phyloP scores from a whole-genome alignment of 2,888 invertebrate genomes.

The Lasioglossum morio region DNA sequence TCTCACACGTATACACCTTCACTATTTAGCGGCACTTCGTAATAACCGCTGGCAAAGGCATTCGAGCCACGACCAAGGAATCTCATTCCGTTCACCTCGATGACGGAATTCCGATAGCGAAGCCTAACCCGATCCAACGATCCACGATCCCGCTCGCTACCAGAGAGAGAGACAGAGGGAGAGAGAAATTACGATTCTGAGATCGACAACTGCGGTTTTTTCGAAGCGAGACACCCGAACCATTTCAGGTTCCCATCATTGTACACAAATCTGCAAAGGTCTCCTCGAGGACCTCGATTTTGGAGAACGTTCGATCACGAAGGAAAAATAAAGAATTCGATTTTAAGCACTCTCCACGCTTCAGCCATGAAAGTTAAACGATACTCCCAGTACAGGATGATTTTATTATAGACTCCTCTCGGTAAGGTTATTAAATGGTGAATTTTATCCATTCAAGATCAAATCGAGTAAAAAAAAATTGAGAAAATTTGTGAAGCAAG shows the following conservation, averaged over 20 bases:
- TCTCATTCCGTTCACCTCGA: slow-evolving; percentile 71
- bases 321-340: background rate
- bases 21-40: slow-evolving; percentile 70
- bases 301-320: no score
- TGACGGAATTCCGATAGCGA: slow-evolving; percentile 67
- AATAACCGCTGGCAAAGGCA: slow-evolving; percentile 68
- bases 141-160: background rate
- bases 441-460: no score
- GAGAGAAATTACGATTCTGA: background rate
- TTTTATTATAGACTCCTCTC: background rate
- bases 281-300: no score
- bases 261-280: no score
- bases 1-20: slow-evolving; percentile 51
- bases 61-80: slow-evolving; percentile 65
- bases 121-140: slow-evolving; percentile 23
- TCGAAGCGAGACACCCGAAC: background rate
- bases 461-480: no score
- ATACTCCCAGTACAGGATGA: background rate
- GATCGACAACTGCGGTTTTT: background rate
- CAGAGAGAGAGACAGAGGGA: background rate
- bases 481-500: no score
- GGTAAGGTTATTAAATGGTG: no score
- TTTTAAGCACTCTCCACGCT: background rate
- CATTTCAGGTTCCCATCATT: background rate
- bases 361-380: background rate